These are phyloP conservation scores for Sciaenops ocellatus DNA, from an alignment of 2,797 vertebrate genomes.

Conservation along the genomic window DNA sequence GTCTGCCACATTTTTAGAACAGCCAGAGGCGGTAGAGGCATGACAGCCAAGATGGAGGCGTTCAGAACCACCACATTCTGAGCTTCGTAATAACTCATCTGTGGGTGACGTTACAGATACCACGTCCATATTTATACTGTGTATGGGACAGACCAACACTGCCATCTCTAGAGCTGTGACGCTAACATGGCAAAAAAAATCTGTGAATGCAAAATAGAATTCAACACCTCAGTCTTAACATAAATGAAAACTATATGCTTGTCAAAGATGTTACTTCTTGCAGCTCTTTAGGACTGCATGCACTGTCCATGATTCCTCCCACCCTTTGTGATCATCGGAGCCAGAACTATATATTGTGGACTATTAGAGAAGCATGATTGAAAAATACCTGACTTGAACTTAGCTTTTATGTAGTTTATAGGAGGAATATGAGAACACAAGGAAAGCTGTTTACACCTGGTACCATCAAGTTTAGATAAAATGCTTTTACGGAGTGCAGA, in stretches of 20 bases:
- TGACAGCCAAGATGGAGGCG: neutral
- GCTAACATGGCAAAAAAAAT: neutral
- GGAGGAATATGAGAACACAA: slow-evolving; percentile 11
- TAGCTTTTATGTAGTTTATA: neutral
- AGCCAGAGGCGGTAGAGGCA: too few relatives aligned
- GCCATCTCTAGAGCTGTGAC: neutral
- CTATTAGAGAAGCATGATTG: neutral
- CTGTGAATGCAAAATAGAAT: neutral
- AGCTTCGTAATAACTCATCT: too few relatives aligned
- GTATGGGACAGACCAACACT: neutral
- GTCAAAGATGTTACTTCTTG: neutral
- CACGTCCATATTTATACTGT: too few relatives aligned
- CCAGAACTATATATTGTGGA: neutral
- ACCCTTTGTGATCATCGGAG: neutral
- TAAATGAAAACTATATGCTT: neutral
- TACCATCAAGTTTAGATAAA: slow-evolving; percentile 54
- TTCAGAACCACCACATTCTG: too few relatives aligned
- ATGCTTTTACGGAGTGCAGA: slow-evolving; percentile 60
- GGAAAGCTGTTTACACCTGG: slow-evolving; percentile 25
- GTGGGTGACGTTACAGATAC: too few relatives aligned
- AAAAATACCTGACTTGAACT: neutral
- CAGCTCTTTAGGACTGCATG: neutral
- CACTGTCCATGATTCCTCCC: neutral
- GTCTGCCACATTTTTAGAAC: too few relatives aligned
- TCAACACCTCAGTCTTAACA: neutral